A percentile compares a stretch with the other conserved stretches of the same genome.
These are phyloP conservation scores for Pseudomugil gertrudae DNA, from an alignment of 2,797 vertebrate species.

Conservation along the genomic window DNA sequence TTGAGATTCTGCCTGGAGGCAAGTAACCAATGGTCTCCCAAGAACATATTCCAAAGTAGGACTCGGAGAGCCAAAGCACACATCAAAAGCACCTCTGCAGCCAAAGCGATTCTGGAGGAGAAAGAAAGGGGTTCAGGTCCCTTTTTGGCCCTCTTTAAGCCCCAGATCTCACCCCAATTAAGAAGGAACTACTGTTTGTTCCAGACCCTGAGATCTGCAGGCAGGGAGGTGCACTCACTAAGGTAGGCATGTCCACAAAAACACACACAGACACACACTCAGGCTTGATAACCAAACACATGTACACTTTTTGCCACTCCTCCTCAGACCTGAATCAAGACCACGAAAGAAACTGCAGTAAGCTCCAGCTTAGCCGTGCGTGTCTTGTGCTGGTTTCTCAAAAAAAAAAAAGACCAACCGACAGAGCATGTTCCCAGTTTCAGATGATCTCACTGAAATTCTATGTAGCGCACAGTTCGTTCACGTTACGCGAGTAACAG, in stretches of 20 bases:
- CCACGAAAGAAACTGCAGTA: conserved; percentile 12
- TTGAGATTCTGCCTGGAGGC: conserved; percentile 86
- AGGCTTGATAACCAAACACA: conserved; percentile 7
- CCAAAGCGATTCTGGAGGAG: conserved; percentile 84
- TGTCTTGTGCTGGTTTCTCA: conserved; percentile 27
- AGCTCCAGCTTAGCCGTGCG: conserved; percentile 26
- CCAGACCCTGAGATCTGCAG: conserved; percentile 73
- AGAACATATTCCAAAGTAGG: conserved; percentile 87
- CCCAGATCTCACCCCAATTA: conserved; percentile 87
- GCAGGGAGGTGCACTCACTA: conserved; percentile 65
- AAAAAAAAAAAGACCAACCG: conserved; percentile 25
- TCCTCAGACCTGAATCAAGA: conserved; percentile 11
- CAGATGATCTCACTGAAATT: conserved; percentile 60
- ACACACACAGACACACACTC: conserved; percentile 22
- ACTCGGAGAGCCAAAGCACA: conserved; percentile 86
- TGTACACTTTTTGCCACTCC: conserved; percentile 26
- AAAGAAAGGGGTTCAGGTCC: conserved; percentile 80
- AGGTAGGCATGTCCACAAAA: conserved; percentile 34
- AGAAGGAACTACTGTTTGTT: conserved; percentile 82
- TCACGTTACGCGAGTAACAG: conserved; percentile 67
- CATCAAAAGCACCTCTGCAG: conserved; percentile 86
- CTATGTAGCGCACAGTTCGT: conserved; percentile 47
- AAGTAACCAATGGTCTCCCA: conserved; percentile 86
- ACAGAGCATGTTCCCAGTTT: conserved; percentile 49
- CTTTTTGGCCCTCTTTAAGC: conserved; percentile 78